Evolutionary conservation across 2,888 invertebrate species (phyloP).

Genomic region (Drosophila suboccidentalis): DNA sequence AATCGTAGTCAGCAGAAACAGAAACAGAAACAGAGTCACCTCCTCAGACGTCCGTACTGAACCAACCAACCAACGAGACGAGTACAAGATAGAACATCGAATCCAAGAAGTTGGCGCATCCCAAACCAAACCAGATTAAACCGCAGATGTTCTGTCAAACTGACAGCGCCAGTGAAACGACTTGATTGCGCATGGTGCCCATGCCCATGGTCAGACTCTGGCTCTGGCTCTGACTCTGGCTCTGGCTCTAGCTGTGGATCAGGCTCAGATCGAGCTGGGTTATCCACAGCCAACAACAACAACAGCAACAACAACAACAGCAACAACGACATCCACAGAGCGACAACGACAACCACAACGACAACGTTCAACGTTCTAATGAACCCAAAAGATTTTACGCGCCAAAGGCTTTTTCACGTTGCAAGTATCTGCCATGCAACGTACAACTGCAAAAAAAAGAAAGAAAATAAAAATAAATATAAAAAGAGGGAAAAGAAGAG

Average conservation of each 20-base stretch:
- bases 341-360: conserved; percentile 28
- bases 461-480: neutral
- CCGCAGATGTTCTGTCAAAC: conserved; percentile 82
- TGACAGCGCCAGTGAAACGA: conserved; percentile 74
- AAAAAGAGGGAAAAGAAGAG: conserved; percentile 24
- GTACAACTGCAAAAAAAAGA: conserved; percentile 60
- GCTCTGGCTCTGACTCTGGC: conserved; percentile 3
- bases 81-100: conserved; percentile 41
- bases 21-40: conserved; percentile 29
- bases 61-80: conserved; percentile 23
- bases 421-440: conserved; percentile 42
- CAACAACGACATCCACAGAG: conserved; percentile 19
- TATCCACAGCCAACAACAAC: conserved; percentile 22
- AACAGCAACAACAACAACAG: conserved; percentile 9
- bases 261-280: conserved; percentile 15
- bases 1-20: neutral
- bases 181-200: conserved; percentile 74
- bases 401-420: conserved; percentile 77
- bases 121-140: conserved; percentile 79
- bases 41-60: conserved; percentile 60
- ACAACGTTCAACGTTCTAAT: conserved; percentile 80
- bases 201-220: conserved; percentile 34
- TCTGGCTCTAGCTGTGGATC: conserved; percentile 1
- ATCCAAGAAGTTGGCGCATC: conserved; percentile 48
- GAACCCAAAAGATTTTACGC: conserved; percentile 81